Evolutionary conservation across 2,113 vertebrate species (phyloP).

Genomic region (Oxyura jamaicensis): DNA sequence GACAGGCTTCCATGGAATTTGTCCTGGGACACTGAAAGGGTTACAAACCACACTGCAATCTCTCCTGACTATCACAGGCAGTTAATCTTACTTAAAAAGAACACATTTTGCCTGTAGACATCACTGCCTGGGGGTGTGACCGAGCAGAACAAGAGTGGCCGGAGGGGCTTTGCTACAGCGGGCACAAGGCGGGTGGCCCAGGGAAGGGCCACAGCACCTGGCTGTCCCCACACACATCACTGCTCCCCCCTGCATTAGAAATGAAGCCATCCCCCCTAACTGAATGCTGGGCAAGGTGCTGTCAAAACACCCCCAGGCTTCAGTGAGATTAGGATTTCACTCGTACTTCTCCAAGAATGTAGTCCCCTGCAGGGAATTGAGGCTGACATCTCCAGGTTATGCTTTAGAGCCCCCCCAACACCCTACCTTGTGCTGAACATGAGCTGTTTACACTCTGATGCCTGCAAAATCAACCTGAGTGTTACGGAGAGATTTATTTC

Average conservation of each 20-base stretch:
- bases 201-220: background rate
- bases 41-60: background rate
- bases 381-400: background rate
- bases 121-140: background rate
- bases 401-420: background rate
- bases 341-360: background rate
- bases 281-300: background rate
- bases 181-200: background rate
- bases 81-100: constrained; percentile 38
- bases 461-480: background rate
- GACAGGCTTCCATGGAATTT: background rate
- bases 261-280: background rate
- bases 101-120: constrained; percentile 46
- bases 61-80: background rate
- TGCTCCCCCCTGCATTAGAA: fast-evolving
- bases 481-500: background rate
- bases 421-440: background rate
- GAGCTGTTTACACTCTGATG: background rate
- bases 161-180: background rate
- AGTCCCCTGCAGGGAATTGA: background rate
- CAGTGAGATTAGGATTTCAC: background rate
- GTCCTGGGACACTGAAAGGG: background rate
- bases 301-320: background rate
- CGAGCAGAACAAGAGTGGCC: background rate
- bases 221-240: background rate